Evolutionary conservation across 2,888 invertebrate species (phyloP).

Genomic region (Phorcus lineatus): DNA sequence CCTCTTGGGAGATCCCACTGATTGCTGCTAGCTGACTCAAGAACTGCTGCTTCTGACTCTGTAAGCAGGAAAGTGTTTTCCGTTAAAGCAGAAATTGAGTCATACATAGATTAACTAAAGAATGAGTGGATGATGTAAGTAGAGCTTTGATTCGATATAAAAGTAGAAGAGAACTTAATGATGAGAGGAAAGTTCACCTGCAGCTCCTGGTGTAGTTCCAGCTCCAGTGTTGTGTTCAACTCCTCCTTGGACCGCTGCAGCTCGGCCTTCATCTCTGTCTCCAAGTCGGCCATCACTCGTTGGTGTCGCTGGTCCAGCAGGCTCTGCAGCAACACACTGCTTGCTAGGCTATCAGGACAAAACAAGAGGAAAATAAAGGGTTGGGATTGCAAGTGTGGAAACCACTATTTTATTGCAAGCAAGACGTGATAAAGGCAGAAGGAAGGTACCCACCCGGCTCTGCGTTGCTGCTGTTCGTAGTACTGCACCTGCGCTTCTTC

Average conservation of each 20-base stretch:
- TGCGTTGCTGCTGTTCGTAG: conserved; percentile 52
- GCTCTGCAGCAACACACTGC: conserved; percentile 58
- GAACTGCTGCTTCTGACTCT: conserved; percentile 67
- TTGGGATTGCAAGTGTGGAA: not conserved
- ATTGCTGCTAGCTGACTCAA: conserved; percentile 68
- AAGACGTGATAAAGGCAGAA: not conserved
- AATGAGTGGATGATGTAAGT: too few species aligned
- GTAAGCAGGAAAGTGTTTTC: not conserved
- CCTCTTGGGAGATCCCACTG: conserved; percentile 62
- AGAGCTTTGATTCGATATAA: too few species aligned
- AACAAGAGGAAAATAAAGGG: not conserved
- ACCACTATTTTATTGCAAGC: not conserved
- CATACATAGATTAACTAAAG: too few species aligned
- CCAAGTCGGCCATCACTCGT: conserved; percentile 65
- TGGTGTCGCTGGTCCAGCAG: conserved; percentile 69
- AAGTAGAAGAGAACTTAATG: too few species aligned
- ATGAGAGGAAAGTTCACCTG: conserved; percentile 47
- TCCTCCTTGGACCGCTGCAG: conserved; percentile 66
- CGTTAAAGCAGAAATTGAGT: too few species aligned
- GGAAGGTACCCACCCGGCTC: conserved; percentile 61
- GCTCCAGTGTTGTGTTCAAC: conserved; percentile 67
- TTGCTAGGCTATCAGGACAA: conserved; percentile 55
- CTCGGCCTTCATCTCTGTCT: conserved; percentile 69
- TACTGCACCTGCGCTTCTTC: conserved; percentile 60
- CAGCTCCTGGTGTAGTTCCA: conserved; percentile 65